Evolutionary conservation across 2,113 vertebrate genomes (phyloP).

Genomic region (Lasiurus borealis): DNA sequence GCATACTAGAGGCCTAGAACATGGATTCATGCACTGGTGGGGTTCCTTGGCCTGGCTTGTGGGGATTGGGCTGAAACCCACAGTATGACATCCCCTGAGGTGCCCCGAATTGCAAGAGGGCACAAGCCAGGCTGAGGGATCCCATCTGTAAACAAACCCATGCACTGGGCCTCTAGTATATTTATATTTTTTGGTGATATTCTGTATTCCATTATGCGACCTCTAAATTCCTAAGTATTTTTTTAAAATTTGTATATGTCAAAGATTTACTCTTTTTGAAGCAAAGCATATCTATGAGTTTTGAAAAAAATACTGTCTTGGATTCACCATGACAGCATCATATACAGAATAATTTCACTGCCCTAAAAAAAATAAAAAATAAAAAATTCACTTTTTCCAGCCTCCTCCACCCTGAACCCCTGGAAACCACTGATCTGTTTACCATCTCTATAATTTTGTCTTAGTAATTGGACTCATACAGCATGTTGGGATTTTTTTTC

Average conservation of each 20-base stretch:
- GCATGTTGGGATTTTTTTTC: neutral
- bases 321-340: neutral
- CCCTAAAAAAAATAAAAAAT: neutral
- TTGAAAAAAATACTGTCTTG: conserved; percentile 31
- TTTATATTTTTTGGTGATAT: neutral
- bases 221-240: neutral
- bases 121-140: too few species aligned
- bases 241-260: neutral
- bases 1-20: too few species aligned
- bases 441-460: neutral
- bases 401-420: neutral
- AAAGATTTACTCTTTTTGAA: neutral
- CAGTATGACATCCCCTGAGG: too few species aligned
- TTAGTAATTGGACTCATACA: neutral
- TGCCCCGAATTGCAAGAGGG: too few species aligned
- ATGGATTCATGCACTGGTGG: too few species aligned
- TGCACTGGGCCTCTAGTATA: too few species aligned
- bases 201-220: conserved; percentile 1
- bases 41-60: too few species aligned
- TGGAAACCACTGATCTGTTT: neutral
- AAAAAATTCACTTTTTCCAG: neutral
- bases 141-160: too few species aligned
- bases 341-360: neutral
- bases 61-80: too few species aligned
- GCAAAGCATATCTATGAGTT: neutral